Percentiles rank a stretch among this genome's conserved stretches.
These are phyloP conservation scores for Sceloporus undulatus DNA, from an alignment of 2,113 vertebrate genomes.

Conservation along the genomic window DNA sequence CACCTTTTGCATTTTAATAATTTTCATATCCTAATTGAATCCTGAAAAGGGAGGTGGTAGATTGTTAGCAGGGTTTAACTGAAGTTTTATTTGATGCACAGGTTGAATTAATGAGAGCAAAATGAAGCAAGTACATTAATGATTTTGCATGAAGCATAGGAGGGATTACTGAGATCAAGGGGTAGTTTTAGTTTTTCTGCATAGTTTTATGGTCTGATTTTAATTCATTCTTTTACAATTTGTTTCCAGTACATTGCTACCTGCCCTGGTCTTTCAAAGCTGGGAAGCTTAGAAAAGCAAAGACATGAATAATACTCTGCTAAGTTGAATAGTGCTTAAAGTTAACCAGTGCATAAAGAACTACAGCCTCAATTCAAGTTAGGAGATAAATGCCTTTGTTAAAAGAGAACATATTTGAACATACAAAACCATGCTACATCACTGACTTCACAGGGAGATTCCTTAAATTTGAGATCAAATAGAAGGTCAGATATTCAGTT, in stretches of 20 bases:
- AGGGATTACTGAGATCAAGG: not conserved
- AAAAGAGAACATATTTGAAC: not conserved
- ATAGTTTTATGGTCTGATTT: slow-evolving; percentile 7
- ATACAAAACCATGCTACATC: not conserved
- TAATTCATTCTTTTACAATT: not conserved
- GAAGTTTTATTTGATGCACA: not conserved
- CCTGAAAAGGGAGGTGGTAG: no score
- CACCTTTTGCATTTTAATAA: not conserved
- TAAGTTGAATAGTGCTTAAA: not conserved
- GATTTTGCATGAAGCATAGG: not conserved
- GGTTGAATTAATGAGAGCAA: not conserved
- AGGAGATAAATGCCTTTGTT: not conserved
- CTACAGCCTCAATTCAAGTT: not conserved
- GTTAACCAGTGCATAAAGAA: no score
- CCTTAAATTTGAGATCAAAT: not conserved
- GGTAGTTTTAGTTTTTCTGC: not conserved
- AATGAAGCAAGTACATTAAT: not conserved
- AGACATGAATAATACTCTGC: slow-evolving; percentile 9
- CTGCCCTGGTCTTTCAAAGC: not conserved
- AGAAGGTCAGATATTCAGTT: no score
- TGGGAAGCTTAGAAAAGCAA: not conserved
- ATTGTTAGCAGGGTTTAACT: not conserved
- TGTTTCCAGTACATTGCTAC: not conserved
- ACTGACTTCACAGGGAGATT: not conserved
- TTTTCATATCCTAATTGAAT: not conserved